phyloP scores from a whole-genome alignment of 2,113 vertebrate species.

The Bungarus multicinctus region DNA sequence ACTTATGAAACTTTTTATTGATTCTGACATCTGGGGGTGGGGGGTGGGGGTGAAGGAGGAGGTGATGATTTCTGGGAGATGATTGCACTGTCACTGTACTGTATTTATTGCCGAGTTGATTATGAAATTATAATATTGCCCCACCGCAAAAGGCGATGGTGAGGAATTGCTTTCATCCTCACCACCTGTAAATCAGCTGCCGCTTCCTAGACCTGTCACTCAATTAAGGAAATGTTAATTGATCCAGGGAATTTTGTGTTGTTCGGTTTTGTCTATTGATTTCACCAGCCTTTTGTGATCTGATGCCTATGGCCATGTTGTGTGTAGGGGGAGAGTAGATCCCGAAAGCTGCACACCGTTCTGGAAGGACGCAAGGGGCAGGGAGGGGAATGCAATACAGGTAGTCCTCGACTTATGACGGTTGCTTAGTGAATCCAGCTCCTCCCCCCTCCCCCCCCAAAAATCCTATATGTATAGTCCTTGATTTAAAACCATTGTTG shows the following conservation, averaged over 20 bases:
- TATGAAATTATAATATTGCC: neutral
- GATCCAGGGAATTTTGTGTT: neutral
- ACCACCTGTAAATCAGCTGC: neutral
- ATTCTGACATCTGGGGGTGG: neutral
- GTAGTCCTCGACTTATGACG: too few species aligned
- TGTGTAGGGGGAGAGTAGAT: neutral
- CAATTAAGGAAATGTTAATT: neutral
- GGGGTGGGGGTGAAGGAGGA: too few species aligned
- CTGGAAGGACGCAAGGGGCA: neutral
- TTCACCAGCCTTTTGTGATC: neutral
- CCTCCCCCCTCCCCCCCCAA: rapidly evolving
- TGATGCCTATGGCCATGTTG: neutral
- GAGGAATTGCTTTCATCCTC: neutral
- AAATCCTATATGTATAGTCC: neutral
- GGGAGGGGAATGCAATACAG: neutral
- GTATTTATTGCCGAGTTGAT: neutral
- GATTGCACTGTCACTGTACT: neutral
- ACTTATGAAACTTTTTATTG: neutral
- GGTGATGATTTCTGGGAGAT: neutral
- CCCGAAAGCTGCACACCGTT: neutral
- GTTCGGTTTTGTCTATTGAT: neutral
- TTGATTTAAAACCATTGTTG: too few species aligned
- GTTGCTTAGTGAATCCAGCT: too few species aligned
- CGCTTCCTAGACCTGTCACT: neutral
- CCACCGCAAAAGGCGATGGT: neutral